phyloP scores from a whole-genome alignment of 2,797 vertebrate genomes.

The Cryptoprocta ferox region DNA sequence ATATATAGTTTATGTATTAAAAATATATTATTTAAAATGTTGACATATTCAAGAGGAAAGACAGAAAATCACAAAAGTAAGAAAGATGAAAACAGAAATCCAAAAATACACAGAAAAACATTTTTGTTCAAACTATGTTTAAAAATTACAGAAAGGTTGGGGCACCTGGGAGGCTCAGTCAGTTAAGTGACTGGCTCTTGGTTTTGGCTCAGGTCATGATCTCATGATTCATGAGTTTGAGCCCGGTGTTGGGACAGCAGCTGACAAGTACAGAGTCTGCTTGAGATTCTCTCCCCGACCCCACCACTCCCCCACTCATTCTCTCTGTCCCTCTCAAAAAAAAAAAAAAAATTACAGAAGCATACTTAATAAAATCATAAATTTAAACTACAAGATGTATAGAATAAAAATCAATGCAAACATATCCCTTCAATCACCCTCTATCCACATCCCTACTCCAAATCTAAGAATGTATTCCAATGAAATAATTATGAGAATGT shows the following conservation, averaged over 20 bases:
- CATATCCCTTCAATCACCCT: accelerated
- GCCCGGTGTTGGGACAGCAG: no score
- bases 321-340: no score
- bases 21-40: not conserved
- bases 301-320: no score
- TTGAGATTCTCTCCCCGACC: no score
- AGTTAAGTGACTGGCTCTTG: no score
- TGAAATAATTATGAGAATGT: not conserved
- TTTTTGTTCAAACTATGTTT: not conserved
- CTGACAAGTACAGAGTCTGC: no score
- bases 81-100: not conserved
- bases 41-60: not conserved
- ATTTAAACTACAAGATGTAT: not conserved
- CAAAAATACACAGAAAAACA: conserved; percentile 19
- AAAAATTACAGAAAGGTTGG: no score
- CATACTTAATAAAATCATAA: not conserved
- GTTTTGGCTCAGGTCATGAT: no score
- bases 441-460: not conserved
- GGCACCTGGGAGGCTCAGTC: no score
- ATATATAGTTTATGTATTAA: not conserved
- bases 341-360: not conserved
- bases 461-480: not conserved
- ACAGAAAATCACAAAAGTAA: not conserved
- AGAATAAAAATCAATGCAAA: not conserved
- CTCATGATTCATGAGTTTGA: no score